phyloP scores from a whole-genome alignment of 2,888 invertebrate genomes.

The Neoaliturus tenellus region DNA sequence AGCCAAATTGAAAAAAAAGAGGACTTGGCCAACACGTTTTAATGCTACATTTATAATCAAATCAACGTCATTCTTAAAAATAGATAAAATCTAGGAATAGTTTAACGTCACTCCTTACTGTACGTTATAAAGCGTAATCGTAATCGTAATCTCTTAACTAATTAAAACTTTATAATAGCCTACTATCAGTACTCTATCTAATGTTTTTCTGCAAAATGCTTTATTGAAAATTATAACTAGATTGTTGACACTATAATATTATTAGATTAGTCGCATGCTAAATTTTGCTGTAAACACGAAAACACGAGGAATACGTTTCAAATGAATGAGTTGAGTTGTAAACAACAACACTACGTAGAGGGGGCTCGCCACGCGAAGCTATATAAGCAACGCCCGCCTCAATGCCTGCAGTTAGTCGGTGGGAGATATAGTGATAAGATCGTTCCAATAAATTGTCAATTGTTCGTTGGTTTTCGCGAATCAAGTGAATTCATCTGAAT shows the following conservation, averaged over 20 bases:
- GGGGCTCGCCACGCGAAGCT: background rate
- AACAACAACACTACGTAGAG: constrained; percentile 20
- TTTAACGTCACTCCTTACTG: too few relatives aligned
- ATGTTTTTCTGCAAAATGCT: too few relatives aligned
- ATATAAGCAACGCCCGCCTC: background rate
- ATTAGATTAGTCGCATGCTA: background rate
- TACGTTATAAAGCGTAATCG: too few relatives aligned
- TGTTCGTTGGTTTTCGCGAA: constrained; percentile 19
- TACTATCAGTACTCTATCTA: too few relatives aligned
- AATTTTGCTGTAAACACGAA: background rate
- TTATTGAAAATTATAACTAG: too few relatives aligned
- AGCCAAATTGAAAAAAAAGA: too few relatives aligned
- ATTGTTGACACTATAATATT: background rate
- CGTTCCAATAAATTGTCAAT: background rate
- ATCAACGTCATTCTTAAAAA: too few relatives aligned
- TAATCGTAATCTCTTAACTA: too few relatives aligned
- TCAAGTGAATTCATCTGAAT: background rate
- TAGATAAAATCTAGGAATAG: too few relatives aligned
- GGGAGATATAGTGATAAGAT: background rate
- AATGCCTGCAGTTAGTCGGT: background rate
- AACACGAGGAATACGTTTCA: background rate
- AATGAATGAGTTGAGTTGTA: constrained; percentile 6
- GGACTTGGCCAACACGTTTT: too few relatives aligned
- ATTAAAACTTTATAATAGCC: too few relatives aligned
- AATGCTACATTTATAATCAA: too few relatives aligned